A percentile compares a stretch with the other conserved stretches of the same genome.
Conservation (phyloP, 2,797 vertebrate species). For the Sebastolobus altivelis region DNA sequence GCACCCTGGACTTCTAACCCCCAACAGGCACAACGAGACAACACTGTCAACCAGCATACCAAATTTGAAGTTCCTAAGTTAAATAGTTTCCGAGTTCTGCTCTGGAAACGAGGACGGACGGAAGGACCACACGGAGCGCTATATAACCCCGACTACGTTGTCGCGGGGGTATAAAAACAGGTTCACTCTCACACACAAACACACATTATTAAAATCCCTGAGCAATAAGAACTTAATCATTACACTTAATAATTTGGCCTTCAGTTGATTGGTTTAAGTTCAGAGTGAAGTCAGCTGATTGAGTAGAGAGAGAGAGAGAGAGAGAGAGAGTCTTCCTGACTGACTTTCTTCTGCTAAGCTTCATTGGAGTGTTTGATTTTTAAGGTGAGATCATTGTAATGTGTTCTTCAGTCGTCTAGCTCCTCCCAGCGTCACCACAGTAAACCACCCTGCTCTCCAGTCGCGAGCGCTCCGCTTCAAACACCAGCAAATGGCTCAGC, state of each 20-base stretch:
- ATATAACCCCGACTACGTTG: no score
- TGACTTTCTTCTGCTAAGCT: neutral
- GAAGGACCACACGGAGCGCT: no score
- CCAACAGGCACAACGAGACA: no score
- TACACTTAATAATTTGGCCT: neutral
- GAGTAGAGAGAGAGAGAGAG: neutral
- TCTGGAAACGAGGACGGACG: no score
- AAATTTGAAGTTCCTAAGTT: no score
- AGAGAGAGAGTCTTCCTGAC: no score
- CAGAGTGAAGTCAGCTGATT: neutral
- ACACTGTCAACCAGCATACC: no score
- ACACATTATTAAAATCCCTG: slow-evolving; percentile 10
- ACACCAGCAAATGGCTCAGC: slow-evolving; percentile 88
- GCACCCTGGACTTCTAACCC: no score
- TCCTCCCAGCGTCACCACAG: slow-evolving; percentile 51
- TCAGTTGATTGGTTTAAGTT: neutral
- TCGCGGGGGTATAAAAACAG: no score
- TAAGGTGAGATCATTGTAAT: neutral
- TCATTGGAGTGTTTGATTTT: neutral
- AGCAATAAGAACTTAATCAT: neutral
- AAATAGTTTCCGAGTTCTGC: no score
- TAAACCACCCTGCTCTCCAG: slow-evolving; percentile 83
- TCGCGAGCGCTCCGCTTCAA: slow-evolving; percentile 87
- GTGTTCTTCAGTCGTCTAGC: neutral
- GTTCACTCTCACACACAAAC: neutral